These are phyloP conservation scores for Semicossyphus pulcher DNA, from an alignment of 2,113 vertebrate species.

Conservation along the genomic window DNA sequence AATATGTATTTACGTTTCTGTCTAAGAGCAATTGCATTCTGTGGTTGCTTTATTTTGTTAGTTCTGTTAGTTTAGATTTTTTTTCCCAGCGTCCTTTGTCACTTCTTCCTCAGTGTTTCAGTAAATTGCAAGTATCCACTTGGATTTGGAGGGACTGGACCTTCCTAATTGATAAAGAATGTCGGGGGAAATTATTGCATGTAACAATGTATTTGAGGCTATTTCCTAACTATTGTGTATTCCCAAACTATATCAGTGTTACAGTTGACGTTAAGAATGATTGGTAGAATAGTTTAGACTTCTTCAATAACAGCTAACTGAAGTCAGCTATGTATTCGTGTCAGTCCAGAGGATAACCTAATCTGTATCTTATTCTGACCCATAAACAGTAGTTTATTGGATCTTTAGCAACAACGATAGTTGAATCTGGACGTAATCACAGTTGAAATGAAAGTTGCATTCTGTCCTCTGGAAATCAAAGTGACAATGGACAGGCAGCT, in stretches of 20 bases:
- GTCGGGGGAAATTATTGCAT: conserved; percentile 85
- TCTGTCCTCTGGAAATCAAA: conserved; percentile 9
- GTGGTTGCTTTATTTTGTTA: conserved; percentile 39
- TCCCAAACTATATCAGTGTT: conserved; percentile 91
- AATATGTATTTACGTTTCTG: conserved; percentile 78
- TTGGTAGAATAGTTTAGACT: conserved; percentile 85
- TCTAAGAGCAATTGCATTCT: conserved; percentile 64
- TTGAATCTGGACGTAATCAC: background rate
- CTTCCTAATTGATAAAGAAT: conserved; percentile 79
- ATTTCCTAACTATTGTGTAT: conserved; percentile 90
- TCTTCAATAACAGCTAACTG: conserved; percentile 83
- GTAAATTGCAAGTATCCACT: conserved; percentile 56
- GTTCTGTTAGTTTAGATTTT: conserved; percentile 45
- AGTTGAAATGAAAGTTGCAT: conserved; percentile 10
- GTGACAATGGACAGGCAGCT: conserved; percentile 8
- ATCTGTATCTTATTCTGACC: conserved; percentile 38
- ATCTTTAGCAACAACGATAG: conserved; percentile 22
- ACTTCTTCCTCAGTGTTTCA: conserved; percentile 57
- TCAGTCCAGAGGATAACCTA: conserved; percentile 85
- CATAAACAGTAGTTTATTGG: conserved; percentile 22
- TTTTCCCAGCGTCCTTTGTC: conserved; percentile 45
- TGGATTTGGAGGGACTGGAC: conserved; percentile 80
- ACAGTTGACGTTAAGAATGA: conserved; percentile 89
- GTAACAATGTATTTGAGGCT: conserved; percentile 86
- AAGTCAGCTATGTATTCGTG: conserved; percentile 76